phyloP scores from a whole-genome alignment of 2,888 invertebrate genomes.

The Habroteleia sp. region DNA sequence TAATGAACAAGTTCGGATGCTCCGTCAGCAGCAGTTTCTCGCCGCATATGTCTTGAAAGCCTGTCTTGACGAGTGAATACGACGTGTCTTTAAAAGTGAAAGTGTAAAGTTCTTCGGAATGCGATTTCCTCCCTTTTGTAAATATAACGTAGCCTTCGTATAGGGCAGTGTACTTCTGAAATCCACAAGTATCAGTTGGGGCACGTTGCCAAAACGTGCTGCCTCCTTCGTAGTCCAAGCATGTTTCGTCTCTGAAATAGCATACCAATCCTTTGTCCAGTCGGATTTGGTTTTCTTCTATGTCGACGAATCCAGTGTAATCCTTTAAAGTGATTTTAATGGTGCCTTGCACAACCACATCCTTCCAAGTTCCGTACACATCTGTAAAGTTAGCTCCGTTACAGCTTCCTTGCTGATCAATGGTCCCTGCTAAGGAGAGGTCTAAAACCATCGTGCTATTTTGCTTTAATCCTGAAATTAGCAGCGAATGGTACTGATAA shows the following conservation, averaged over 20 bases:
- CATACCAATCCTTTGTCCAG: neutral
- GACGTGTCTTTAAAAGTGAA: no score
- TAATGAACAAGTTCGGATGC: neutral
- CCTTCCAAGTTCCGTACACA: neutral
- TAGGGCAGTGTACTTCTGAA: neutral
- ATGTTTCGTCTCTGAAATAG: neutral
- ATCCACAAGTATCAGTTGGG: neutral
- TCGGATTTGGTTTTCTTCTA: conserved; percentile 1
- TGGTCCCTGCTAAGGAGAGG: neutral
- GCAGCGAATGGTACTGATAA: no score
- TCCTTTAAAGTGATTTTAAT: conserved; percentile 14
- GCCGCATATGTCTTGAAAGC: neutral
- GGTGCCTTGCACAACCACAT: neutral
- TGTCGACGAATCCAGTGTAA: neutral
- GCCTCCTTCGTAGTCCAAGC: conserved; percentile 11
- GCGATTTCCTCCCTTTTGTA: no score
- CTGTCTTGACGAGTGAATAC: no score
- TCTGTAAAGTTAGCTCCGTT: neutral
- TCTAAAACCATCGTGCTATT: neutral
- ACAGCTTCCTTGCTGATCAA: neutral
- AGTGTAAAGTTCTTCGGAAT: no score
- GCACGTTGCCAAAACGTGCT: neutral
- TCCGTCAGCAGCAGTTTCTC: neutral
- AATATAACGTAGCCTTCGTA: no score
- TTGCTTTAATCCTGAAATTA: no score